Conservation (phyloP, 1,140 invertebrate species). For the Plectrocnemia conspersa region DNA sequence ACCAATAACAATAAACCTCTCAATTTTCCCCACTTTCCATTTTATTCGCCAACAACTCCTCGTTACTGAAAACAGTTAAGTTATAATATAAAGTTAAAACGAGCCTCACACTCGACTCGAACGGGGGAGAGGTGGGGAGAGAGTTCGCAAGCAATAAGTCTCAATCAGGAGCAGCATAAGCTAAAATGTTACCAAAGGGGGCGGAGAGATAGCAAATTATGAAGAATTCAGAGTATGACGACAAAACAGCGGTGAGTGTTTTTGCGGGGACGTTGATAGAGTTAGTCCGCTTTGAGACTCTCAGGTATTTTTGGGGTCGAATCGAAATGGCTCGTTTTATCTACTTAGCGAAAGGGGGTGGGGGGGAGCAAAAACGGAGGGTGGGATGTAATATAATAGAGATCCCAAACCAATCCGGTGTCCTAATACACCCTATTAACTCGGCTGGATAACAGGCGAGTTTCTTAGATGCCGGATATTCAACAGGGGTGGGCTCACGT, state of each 20-base stretch:
- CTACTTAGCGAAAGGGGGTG: constrained; percentile 18
- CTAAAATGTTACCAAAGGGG: too few species aligned
- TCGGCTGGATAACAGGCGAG: constrained; percentile 19
- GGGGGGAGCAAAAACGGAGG: not conserved
- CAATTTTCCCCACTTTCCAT: constrained; percentile 30
- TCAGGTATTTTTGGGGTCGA: constrained; percentile 29
- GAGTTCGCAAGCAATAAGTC: constrained; percentile 2
- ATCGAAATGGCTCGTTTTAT: constrained; percentile 31
- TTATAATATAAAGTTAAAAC: constrained; percentile 28
- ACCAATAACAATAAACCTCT: constrained; percentile 27
- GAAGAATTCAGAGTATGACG: too few species aligned
- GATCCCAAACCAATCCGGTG: constrained; percentile 31
- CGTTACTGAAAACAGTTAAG: constrained; percentile 26
- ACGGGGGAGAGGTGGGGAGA: constrained; percentile 1
- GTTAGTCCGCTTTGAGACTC: constrained; percentile 21
- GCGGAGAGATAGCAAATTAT: too few species aligned
- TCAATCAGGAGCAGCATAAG: constrained; percentile 1
- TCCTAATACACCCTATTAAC: constrained; percentile 32
- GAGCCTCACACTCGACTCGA: not conserved
- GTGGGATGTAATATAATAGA: constrained; percentile 28
- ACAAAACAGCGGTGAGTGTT: too few species aligned
- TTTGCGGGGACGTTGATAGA: constrained; percentile 21
- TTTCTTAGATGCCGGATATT: too few species aligned
- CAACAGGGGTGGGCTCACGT: too few species aligned
- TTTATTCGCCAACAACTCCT: constrained; percentile 29